phyloP scores from a whole-genome alignment of 1,140 invertebrate genomes.

The Bombus breviceps region DNA sequence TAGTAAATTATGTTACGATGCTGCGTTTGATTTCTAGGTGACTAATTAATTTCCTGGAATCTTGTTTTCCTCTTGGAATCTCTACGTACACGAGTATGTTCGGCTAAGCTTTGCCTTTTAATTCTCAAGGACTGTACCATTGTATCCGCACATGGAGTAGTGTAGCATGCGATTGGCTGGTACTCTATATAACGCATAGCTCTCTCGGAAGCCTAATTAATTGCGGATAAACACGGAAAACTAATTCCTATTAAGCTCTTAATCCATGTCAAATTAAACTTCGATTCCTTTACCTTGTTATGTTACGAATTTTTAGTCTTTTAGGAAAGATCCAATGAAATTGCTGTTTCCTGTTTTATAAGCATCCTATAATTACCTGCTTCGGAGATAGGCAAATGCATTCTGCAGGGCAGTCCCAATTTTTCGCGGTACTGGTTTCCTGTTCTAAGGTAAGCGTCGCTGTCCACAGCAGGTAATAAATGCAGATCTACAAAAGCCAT shows the following conservation, averaged over 20 bases:
- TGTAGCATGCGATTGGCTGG: too few relatives aligned
- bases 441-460: conserved; percentile 68
- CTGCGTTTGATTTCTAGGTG: background rate
- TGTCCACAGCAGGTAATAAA: conserved; percentile 76
- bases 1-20: background rate
- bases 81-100: too few relatives aligned
- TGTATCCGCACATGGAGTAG: background rate
- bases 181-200: background rate
- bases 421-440: conserved; percentile 66
- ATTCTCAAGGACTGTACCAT: background rate
- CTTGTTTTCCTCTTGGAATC: background rate
- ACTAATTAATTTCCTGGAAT: background rate
- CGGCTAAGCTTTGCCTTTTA: background rate
- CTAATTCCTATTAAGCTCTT: background rate
- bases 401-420: conserved; percentile 85
- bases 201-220: background rate
- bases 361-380: conserved; percentile 84
- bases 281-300: background rate
- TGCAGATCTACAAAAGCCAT: conserved; percentile 70
- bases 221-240: background rate
- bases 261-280: background rate
- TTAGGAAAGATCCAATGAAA: background rate
- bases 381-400: conserved; percentile 92
- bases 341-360: background rate
- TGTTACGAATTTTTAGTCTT: background rate